A percentile compares a stretch with the other conserved stretches of the same genome.
Conservation (phyloP, 2,797 vertebrate species). For the Hozukius guyotensis region DNA sequence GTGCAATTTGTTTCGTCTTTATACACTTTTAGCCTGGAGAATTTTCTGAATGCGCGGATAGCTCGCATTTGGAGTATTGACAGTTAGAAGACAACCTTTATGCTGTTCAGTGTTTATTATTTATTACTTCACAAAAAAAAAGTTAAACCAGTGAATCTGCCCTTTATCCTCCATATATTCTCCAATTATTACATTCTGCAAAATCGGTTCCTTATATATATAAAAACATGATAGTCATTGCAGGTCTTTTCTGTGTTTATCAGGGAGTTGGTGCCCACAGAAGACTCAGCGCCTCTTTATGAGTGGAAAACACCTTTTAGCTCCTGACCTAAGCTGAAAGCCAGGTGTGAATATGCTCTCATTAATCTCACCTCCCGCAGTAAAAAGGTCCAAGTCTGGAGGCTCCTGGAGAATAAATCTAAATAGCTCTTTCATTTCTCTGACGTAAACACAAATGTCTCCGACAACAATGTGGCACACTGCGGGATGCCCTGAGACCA, state of each 20-base stretch:
- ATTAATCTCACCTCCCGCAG: slow-evolving; percentile 73
- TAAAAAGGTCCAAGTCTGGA: slow-evolving; percentile 62
- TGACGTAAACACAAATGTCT: slow-evolving; percentile 67
- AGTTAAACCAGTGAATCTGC: slow-evolving; percentile 18
- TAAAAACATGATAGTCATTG: neutral
- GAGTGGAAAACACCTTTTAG: slow-evolving; percentile 72
- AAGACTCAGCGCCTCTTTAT: slow-evolving; percentile 67
- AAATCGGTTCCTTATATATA: slow-evolving; percentile 11
- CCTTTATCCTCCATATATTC: slow-evolving; percentile 5
- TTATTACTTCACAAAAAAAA: slow-evolving; percentile 25
- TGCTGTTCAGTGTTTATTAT: slow-evolving; percentile 31
- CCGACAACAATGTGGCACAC: slow-evolving; percentile 53
- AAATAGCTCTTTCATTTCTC: slow-evolving; percentile 70
- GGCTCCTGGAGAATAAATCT: slow-evolving; percentile 63
- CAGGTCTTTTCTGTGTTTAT: slow-evolving; percentile 30
- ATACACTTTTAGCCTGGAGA: slow-evolving; percentile 64
- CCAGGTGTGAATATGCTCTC: slow-evolving; percentile 65
- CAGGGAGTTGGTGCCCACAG: slow-evolving; percentile 48
- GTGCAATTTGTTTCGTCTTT: slow-evolving; percentile 67
- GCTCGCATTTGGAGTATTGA: slow-evolving; percentile 58
- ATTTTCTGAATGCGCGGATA: slow-evolving; percentile 38
- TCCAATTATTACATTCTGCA: neutral
- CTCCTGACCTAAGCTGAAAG: slow-evolving; percentile 70
- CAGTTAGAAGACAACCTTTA: slow-evolving; percentile 24
- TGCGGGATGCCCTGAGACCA: slow-evolving; percentile 66